These are phyloP conservation scores for Parthenolecanium corni DNA, from an alignment of 2,888 invertebrate species.

Conservation along the genomic window DNA sequence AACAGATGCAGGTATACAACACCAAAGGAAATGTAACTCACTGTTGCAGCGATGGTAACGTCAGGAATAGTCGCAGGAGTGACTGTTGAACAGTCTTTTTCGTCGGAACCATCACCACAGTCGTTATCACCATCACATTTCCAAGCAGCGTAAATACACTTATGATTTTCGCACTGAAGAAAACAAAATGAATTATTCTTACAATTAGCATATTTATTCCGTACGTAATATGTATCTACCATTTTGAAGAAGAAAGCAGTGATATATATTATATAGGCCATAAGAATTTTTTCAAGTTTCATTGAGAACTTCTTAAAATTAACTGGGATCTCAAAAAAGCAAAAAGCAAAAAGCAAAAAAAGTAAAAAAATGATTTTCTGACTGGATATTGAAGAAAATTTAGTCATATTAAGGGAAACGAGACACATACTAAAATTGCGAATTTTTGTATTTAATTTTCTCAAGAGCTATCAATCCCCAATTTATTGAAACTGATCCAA, in stretches of 20 bases:
- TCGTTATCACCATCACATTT: constrained; percentile 51
- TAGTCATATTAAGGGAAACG: no score
- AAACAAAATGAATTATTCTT: not conserved
- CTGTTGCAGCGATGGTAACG: constrained; percentile 33
- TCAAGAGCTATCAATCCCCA: no score
- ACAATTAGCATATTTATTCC: not conserved
- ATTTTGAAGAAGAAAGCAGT: not conserved
- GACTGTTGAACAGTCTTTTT: constrained; percentile 50
- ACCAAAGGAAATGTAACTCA: no score
- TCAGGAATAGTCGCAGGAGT: constrained; percentile 44
- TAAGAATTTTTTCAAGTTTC: no score
- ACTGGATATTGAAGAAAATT: no score
- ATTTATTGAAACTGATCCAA: no score
- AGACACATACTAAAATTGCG: no score
- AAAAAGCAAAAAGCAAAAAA: no score
- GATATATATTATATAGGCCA: not conserved
- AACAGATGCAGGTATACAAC: not conserved
- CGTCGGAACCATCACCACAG: constrained; percentile 52
- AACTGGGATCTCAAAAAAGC: no score
- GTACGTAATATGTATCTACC: not conserved
- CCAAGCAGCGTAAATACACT: constrained; percentile 49
- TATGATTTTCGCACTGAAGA: constrained; percentile 33
- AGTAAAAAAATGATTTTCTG: no score
- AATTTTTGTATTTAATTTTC: no score
- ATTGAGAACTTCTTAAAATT: no score